Evolutionary conservation across 2,797 vertebrate genomes (phyloP).

Genomic region (Notoglanidium macrostoma): DNA sequence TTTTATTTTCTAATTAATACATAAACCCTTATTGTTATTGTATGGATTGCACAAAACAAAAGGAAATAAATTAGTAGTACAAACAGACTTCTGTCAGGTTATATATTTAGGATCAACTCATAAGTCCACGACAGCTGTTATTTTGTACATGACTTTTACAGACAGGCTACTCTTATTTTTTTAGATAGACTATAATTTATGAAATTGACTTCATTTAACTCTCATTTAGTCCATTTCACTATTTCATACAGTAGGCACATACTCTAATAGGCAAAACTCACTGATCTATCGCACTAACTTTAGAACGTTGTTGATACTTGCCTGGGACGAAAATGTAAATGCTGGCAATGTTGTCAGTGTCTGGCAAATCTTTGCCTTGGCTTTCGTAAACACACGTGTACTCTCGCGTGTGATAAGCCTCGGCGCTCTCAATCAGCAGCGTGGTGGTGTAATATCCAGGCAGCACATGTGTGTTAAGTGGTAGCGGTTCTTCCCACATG

Average conservation of each 20-base stretch:
- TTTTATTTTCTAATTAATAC: not conserved
- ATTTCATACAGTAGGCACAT: not conserved
- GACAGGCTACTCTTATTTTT: not conserved
- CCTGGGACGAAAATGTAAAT: slow-evolving; percentile 92
- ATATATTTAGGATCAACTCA: not conserved
- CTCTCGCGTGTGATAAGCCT: slow-evolving; percentile 78
- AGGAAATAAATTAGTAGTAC: not conserved
- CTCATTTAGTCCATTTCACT: not conserved
- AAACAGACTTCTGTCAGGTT: not conserved
- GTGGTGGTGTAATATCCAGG: slow-evolving; percentile 78
- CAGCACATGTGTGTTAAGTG: slow-evolving; percentile 72
- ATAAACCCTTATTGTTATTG: not conserved
- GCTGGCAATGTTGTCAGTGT: slow-evolving; percentile 69
- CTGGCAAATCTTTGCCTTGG: slow-evolving; percentile 57
- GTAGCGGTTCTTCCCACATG: slow-evolving; percentile 81
- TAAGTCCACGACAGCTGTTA: not conserved
- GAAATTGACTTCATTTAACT: not conserved
- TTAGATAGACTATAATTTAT: not conserved
- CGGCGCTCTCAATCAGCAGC: slow-evolving; percentile 80
- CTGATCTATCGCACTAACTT: not conserved
- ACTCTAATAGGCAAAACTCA: not conserved
- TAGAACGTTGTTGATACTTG: slow-evolving; percentile 59
- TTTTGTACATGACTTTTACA: not conserved
- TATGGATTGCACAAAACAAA: not conserved
- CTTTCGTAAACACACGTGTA: slow-evolving; percentile 81